Evolutionary conservation across 2,888 invertebrate species (phyloP).

Genomic region (Napeogenes sylphis): DNA sequence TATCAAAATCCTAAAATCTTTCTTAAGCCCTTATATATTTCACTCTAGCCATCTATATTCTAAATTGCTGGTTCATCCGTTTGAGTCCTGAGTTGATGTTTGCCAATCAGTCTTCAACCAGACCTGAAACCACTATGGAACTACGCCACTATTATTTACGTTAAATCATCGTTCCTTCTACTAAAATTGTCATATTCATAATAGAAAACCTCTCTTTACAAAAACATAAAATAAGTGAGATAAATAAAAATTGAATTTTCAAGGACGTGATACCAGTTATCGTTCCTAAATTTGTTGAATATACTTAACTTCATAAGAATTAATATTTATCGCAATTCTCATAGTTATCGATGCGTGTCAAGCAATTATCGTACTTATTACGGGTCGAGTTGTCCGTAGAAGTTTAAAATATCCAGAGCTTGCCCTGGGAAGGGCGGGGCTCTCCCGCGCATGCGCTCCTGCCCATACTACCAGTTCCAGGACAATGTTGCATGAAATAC

Average conservation of each 20-base stretch:
- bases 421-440: slow-evolving; percentile 69
- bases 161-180: too few relatives aligned
- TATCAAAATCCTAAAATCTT: too few relatives aligned
- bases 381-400: slow-evolving; percentile 38
- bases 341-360: slow-evolving; percentile 24
- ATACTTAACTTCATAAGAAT: slow-evolving; percentile 1
- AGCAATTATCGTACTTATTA: slow-evolving; percentile 33
- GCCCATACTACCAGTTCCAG: slow-evolving; percentile 47
- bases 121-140: background rate
- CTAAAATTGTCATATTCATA: too few relatives aligned
- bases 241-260: background rate
- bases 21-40: too few relatives aligned
- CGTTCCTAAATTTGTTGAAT: background rate
- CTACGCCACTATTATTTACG: too few relatives aligned
- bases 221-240: too few relatives aligned
- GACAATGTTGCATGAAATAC: slow-evolving; percentile 37
- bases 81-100: background rate
- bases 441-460: slow-evolving; percentile 57
- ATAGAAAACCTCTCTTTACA: too few relatives aligned
- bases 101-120: slow-evolving; percentile 4
- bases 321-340: slow-evolving; percentile 1
- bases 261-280: background rate
- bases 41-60: too few relatives aligned
- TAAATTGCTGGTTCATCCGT: background rate
- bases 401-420: slow-evolving; percentile 51